Conservation (phyloP, 1,140 invertebrate species). For the Dolichoris vasculosae region DNA sequence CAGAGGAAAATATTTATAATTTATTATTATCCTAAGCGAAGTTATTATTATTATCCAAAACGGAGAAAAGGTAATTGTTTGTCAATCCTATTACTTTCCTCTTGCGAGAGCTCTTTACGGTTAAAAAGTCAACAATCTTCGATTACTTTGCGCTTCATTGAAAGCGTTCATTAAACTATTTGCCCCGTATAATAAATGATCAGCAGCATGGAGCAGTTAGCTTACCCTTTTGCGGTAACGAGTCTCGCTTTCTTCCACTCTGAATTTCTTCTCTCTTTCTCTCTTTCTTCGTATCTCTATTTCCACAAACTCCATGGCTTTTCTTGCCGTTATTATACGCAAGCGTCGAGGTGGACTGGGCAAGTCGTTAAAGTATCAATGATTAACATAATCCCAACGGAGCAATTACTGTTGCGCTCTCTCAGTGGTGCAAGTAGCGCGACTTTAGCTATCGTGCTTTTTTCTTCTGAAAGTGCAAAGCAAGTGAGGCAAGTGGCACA, state of each 20-base stretch:
- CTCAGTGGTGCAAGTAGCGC: not conserved
- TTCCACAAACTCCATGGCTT: slow-evolving; percentile 33
- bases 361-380: slow-evolving; percentile 53
- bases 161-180: slow-evolving; percentile 32
- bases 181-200: slow-evolving; percentile 38
- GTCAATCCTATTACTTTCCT: not conserved
- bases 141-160: slow-evolving; percentile 29
- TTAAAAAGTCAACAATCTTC: slow-evolving; percentile 24
- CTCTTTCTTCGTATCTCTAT: not conserved
- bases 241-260: slow-evolving; percentile 35
- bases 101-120: not conserved
- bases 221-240: slow-evolving; percentile 40
- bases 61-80: not conserved
- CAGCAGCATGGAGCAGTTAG: slow-evolving; percentile 18
- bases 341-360: not conserved
- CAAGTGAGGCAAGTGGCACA: slow-evolving; percentile 41
- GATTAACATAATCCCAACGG: slow-evolving; percentile 53
- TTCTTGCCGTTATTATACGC: slow-evolving; percentile 43
- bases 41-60: not conserved
- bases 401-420: slow-evolving; percentile 45
- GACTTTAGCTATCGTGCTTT: slow-evolving; percentile 38
- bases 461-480: slow-evolving; percentile 32
- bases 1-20: not conserved
- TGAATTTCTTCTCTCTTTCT: not conserved
- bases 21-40: too few species aligned